Conservation (phyloP, 2,113 vertebrate species). For the Calidris pygmaea region DNA sequence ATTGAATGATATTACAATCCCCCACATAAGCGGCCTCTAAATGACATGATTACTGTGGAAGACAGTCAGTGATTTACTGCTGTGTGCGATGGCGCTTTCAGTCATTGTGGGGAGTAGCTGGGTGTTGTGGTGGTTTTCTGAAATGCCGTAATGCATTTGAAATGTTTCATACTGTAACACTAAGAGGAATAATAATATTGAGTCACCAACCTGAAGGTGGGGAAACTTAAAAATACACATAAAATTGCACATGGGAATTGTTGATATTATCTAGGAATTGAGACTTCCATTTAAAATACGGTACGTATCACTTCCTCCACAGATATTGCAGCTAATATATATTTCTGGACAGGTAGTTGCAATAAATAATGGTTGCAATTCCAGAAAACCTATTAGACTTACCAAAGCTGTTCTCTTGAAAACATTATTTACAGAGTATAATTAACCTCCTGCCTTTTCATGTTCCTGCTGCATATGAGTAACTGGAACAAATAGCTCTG, state of each 20-base stretch:
- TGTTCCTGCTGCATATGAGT: not conserved
- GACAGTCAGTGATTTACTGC: not conserved
- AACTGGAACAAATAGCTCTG: not conserved
- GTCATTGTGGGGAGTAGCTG: not conserved
- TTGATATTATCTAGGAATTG: not conserved
- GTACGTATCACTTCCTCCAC: not conserved
- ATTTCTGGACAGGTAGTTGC: not conserved
- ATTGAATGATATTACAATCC: not conserved
- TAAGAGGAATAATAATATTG: not conserved
- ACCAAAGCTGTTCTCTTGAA: not conserved
- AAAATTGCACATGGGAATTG: not conserved
- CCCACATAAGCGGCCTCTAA: not conserved
- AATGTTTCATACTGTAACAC: not conserved
- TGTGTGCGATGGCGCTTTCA: not conserved
- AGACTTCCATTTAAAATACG: not conserved
- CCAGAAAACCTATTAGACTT: not conserved
- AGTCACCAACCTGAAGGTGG: not conserved
- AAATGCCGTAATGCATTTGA: not conserved
- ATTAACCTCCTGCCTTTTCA: slow-evolving; percentile 20
- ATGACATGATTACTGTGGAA: not conserved
- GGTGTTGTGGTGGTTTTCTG: not conserved
- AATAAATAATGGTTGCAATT: not conserved
- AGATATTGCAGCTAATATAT: not conserved
- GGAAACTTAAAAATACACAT: not conserved
- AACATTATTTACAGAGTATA: not conserved